Percentiles rank a stretch among this genome's conserved stretches.
These are phyloP conservation scores for Melanotaenia duboulayi DNA, from an alignment of 2,113 vertebrate species.

Conservation along the genomic window DNA sequence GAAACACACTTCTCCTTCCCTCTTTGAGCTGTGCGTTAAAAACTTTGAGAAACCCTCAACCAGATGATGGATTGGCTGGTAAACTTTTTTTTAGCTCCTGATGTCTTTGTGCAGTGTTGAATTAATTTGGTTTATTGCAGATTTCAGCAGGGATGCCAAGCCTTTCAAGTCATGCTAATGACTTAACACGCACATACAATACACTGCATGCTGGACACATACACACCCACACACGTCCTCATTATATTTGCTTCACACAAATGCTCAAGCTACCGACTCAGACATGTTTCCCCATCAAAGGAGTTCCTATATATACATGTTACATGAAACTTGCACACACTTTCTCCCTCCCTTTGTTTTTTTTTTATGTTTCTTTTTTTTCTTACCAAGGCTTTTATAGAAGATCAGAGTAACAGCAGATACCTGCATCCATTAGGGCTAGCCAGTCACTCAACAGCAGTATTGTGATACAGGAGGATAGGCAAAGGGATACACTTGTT, in stretches of 20 bases:
- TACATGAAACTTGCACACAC: slow-evolving; percentile 15
- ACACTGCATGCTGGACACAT: slow-evolving; percentile 46
- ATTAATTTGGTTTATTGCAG: slow-evolving; percentile 70
- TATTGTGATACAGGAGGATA: slow-evolving; percentile 63
- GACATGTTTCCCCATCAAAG: slow-evolving; percentile 58
- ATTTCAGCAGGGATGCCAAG: slow-evolving; percentile 50
- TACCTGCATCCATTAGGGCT: slow-evolving; percentile 67
- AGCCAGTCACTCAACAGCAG: slow-evolving; percentile 71
- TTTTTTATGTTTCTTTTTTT: slow-evolving; percentile 12
- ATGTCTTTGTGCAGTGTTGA: slow-evolving; percentile 55
- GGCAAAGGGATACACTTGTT: slow-evolving; percentile 67
- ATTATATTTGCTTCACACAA: slow-evolving; percentile 66
- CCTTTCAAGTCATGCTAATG: slow-evolving; percentile 73
- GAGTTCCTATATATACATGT: slow-evolving; percentile 26
- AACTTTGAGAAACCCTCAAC: slow-evolving; percentile 32
- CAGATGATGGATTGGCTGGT: slow-evolving; percentile 54
- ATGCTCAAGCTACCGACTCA: slow-evolving; percentile 34
- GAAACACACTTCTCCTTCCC: too few species aligned
- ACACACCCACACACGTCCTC: slow-evolving; percentile 48
- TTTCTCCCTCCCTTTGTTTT: slow-evolving; percentile 12
- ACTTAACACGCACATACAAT: slow-evolving; percentile 54
- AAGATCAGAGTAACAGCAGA: slow-evolving; percentile 61
- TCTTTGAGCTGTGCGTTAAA: slow-evolving; percentile 16
- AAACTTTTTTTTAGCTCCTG: slow-evolving; percentile 46
- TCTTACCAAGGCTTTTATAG: slow-evolving; percentile 40